Evolutionary conservation across 2,113 vertebrate genomes (phyloP), one percentile per base, ranked within the genome.

Genomic region (Thunnus thynnus): DNA sequence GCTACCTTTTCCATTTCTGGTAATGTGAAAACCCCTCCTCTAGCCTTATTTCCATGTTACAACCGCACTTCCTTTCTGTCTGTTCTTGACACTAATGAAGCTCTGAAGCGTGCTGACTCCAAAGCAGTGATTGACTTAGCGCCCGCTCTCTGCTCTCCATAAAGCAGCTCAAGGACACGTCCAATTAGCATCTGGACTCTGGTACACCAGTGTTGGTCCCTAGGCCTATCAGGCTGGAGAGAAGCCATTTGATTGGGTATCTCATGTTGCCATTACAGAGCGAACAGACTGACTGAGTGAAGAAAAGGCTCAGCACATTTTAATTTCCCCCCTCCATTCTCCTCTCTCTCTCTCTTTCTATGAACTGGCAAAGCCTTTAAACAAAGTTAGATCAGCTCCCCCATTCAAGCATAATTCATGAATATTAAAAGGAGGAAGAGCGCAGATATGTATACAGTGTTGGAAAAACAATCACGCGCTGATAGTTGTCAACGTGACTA

Each of bases 161-260:
- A 87, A 22, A 80, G 65, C 82, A 72, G 72, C 86, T 85, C 86
- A 91, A 90, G 88, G 90, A 83, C 91, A 84, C 79, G 78, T 90
- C 84, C 91, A 91, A 88, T 93, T 89, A 91, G 83, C 80, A 76
- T 89, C 80, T 69, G 83, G 77, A 81, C 86, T 65, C 22, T 66
- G 79, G 77, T 83, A 36, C 73, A 36, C 85, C 63, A 60, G 82
- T 76, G 18, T 32, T 30, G n/a, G 85, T 90, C 80, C 77, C 87
- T 32, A 9, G 80, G 76, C 82, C 73, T 58, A 67, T 79, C 17
- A 46, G 46, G 61, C 69, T 83, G 64, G 46, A 72, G 58, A 79
- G 60, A 47, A 58, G 52, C 56, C 56, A 51, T 84, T 81, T 88
- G 83, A 91, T 88, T 83, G 80, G 87, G 5, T 72, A 58, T 69